A percentile compares a stretch with the other conserved stretches of the same genome.
Conservation (phyloP, 2,888 invertebrate genomes). For the Athripsodes cinereus region DNA sequence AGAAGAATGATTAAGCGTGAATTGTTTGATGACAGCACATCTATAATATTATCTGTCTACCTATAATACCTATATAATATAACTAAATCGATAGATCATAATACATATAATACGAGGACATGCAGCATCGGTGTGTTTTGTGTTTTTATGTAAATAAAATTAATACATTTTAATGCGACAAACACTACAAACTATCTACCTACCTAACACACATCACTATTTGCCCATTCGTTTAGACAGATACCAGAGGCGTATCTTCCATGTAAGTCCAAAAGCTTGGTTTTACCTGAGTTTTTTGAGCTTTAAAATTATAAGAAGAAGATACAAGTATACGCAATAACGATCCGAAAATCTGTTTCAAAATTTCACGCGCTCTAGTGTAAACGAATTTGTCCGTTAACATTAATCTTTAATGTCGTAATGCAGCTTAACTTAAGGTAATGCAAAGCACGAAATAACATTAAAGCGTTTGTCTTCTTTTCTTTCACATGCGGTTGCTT, state of each 20-base stretch:
- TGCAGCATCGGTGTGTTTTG: not conserved
- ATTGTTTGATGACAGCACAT: conserved; percentile 12
- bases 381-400: too few relatives aligned
- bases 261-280: not conserved
- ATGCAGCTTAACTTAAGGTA: too few relatives aligned
- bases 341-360: not conserved
- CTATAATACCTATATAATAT: too few relatives aligned
- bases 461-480: too few relatives aligned
- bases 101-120: not conserved
- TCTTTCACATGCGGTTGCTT: too few relatives aligned
- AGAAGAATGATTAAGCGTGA: conserved; percentile 21
- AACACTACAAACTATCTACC: conserved; percentile 7
- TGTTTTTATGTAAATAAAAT: conserved; percentile 19
- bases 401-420: too few relatives aligned
- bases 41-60: too few relatives aligned
- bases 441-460: too few relatives aligned
- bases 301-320: not conserved
- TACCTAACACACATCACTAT: too few relatives aligned
- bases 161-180: conserved; percentile 18
- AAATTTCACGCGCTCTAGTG: too few relatives aligned
- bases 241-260: not conserved
- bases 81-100: too few relatives aligned
- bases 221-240: not conserved
- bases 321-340: not conserved
- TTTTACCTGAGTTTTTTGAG: not conserved